A percentile compares a stretch with the other conserved stretches of the same genome.
Evolutionary conservation across 92 coral and sea anemone genomes (phyloP).

Genomic region (Hydrozoanthus gracilis): DNA sequence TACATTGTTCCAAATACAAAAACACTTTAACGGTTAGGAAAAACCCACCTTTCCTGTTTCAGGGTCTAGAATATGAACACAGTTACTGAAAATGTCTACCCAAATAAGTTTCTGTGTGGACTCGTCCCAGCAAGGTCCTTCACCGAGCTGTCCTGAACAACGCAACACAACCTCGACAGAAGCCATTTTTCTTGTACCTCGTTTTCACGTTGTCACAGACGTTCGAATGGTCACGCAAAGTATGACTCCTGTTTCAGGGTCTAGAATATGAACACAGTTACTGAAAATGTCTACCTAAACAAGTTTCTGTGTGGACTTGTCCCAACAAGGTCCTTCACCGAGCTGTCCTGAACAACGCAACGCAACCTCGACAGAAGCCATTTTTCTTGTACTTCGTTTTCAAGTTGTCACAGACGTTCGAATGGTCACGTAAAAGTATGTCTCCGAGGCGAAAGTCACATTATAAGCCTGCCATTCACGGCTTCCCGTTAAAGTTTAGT

Average conservation of each 20-base stretch:
- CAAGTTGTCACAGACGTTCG: background rate
- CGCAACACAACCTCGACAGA: conserved; percentile 2
- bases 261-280: conserved; percentile 70
- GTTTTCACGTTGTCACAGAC: background rate
- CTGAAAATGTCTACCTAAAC: conserved; percentile 77
- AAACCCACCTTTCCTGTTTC: conserved; percentile 73
- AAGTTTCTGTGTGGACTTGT: conserved; percentile 59
- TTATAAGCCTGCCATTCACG: too few relatives aligned
- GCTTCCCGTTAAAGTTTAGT: too few relatives aligned
- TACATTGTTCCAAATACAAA: background rate
- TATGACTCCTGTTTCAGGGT: conserved; percentile 38
- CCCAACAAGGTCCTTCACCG: conserved; percentile 96
- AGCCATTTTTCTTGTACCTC: background rate
- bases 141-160: conserved; percentile 63
- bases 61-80: conserved; percentile 77
- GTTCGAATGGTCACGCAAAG: too few relatives aligned
- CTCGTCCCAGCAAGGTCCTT: conserved; percentile 93
- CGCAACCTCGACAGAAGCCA: conserved; percentile 3
- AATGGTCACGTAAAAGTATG: too few relatives aligned
- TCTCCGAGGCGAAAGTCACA: too few relatives aligned
- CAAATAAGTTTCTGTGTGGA: conserved; percentile 61
- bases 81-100: conserved; percentile 70
- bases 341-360: conserved; percentile 41
- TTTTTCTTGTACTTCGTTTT: background rate
- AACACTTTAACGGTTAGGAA: background rate